Percentiles rank a stretch among this genome's conserved stretches.
Evolutionary conservation across 1,140 invertebrate genomes (phyloP).

Genomic region (Sinella curviseta): DNA sequence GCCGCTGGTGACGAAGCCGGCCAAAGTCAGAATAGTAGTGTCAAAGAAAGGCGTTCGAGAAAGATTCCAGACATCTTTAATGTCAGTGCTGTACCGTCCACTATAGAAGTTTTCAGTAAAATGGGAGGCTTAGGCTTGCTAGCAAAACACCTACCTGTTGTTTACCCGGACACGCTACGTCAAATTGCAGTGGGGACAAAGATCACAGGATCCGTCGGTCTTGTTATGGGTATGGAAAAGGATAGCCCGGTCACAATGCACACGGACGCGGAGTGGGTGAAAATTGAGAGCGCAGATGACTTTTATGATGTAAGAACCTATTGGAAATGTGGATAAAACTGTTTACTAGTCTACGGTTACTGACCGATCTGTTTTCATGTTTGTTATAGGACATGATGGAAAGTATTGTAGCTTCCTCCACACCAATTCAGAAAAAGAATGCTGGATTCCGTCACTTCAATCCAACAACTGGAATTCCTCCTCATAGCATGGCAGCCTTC

Average conservation of each 20-base stretch:
- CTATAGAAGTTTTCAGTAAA: slow-evolving; percentile 78
- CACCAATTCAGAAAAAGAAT: slow-evolving; percentile 43
- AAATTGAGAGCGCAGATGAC: slow-evolving; percentile 69
- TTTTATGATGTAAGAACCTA: slow-evolving; percentile 69
- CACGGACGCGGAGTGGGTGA: slow-evolving; percentile 73
- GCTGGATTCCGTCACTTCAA: slow-evolving; percentile 37
- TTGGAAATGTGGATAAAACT: slow-evolving; percentile 18
- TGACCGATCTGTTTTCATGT: slow-evolving; percentile 26
- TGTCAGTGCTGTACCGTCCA: slow-evolving; percentile 59
- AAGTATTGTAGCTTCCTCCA: slow-evolving; percentile 43
- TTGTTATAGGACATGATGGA: slow-evolving; percentile 48
- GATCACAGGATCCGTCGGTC: slow-evolving; percentile 25
- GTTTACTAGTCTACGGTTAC: background rate
- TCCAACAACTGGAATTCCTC: slow-evolving; percentile 66
- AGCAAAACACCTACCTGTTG: slow-evolving; percentile 78
- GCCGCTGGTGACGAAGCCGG: background rate
- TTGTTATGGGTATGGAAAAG: slow-evolving; percentile 42
- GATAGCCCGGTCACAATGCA: slow-evolving; percentile 40
- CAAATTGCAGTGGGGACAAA: slow-evolving; percentile 50
- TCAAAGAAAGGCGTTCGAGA: slow-evolving; percentile 18
- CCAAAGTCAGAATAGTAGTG: background rate
- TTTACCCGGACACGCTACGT: slow-evolving; percentile 75
- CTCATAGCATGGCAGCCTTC: slow-evolving; percentile 86
- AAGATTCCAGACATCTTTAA: slow-evolving; percentile 44
- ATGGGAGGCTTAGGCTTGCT: slow-evolving; percentile 83